Evolutionary conservation across 2,888 invertebrate species (phyloP).

Genomic region (Xanthia togata): DNA sequence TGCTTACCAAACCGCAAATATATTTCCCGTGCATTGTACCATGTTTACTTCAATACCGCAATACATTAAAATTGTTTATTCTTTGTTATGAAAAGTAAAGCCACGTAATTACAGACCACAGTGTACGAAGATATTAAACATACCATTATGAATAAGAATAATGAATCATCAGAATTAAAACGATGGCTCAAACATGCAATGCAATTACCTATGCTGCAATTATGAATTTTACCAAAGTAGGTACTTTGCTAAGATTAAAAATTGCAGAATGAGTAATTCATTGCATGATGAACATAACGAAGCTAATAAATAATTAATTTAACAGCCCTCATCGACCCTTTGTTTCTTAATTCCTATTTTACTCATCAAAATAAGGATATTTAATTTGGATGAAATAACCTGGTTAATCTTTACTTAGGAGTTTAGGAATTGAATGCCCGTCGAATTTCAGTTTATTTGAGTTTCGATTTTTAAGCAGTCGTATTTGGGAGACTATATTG

Average conservation of each 20-base stretch:
- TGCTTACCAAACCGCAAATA: neutral
- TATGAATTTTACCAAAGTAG: neutral
- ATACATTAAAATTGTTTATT: conserved; percentile 18
- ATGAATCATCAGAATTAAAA: conserved; percentile 43
- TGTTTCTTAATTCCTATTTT: neutral
- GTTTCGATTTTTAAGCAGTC: neutral
- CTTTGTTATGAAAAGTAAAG: conserved; percentile 16
- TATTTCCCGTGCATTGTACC: neutral
- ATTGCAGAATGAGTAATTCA: conserved; percentile 25
- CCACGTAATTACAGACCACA: conserved; percentile 17
- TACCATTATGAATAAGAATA: conserved; percentile 35
- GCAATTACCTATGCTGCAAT: too few relatives aligned
- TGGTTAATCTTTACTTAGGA: conserved; percentile 11
- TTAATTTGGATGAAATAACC: neutral
- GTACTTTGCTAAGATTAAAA: conserved; percentile 2
- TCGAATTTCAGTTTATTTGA: conserved; percentile 5
- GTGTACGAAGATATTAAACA: conserved; percentile 10
- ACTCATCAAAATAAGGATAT: conserved; percentile 13
- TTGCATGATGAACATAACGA: neutral
- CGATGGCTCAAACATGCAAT: conserved; percentile 24
- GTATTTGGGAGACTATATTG: conserved; percentile 18
- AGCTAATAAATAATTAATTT: conserved; percentile 9
- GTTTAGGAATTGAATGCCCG: neutral
- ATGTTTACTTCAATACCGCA: conserved; percentile 5
- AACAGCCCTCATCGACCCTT: neutral